Evolutionary conservation across 2,888 invertebrate genomes (phyloP).

Genomic region (Troides helena): DNA sequence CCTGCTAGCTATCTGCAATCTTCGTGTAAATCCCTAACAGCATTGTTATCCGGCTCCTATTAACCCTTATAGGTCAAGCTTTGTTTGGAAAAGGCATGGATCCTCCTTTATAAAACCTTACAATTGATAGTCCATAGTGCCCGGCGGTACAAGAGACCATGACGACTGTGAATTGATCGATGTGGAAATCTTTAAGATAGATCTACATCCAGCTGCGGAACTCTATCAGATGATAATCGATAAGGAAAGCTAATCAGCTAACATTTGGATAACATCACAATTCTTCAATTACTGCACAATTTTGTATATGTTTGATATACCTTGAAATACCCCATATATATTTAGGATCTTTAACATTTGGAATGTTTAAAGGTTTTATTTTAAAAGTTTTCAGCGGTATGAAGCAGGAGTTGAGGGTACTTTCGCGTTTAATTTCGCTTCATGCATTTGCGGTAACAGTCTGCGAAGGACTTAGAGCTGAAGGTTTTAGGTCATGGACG

Average conservation of each 20-base stretch:
- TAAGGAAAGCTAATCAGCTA: too few relatives aligned
- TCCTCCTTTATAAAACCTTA: too few relatives aligned
- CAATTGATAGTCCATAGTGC: too few relatives aligned
- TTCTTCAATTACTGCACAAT: neutral
- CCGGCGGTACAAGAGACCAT: too few relatives aligned
- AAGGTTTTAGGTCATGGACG: conserved; percentile 25
- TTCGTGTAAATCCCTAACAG: too few relatives aligned
- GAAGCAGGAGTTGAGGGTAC: conserved; percentile 3
- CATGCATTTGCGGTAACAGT: conserved; percentile 8
- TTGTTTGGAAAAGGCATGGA: too few relatives aligned
- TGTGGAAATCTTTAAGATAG: neutral
- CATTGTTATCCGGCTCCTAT: too few relatives aligned
- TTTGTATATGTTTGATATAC: neutral
- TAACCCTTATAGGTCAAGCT: too few relatives aligned
- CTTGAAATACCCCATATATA: neutral
- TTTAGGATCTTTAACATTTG: neutral
- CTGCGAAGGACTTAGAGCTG: neutral
- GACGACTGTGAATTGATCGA: too few relatives aligned
- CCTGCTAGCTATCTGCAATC: too few relatives aligned
- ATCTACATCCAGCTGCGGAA: neutral
- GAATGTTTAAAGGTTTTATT: neutral
- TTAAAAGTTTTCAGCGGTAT: conserved; percentile 6
- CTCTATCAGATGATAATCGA: neutral
- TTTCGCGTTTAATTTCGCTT: conserved; percentile 6
- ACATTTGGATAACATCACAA: too few relatives aligned